phyloP scores from a whole-genome alignment of 2,113 vertebrate species.

The Hoplias malabaricus region DNA sequence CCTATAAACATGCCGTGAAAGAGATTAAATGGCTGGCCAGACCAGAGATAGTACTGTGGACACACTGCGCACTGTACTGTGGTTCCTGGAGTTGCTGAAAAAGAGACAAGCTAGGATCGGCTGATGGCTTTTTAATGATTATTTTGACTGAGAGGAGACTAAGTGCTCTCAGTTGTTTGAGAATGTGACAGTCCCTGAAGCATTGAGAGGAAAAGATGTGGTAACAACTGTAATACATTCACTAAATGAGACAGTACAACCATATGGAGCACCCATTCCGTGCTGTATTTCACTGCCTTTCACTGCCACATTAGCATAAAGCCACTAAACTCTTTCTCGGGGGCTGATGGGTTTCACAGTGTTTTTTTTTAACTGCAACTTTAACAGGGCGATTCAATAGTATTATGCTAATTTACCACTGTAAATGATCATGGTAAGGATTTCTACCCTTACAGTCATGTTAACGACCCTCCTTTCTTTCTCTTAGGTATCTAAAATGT shows the following conservation, averaged over 20 bases:
- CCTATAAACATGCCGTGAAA: background rate
- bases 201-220: slow-evolving; percentile 11
- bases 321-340: background rate
- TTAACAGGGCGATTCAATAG: slow-evolving; percentile 12
- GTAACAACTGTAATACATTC: slow-evolving; percentile 33
- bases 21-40: slow-evolving; percentile 2
- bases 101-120: background rate
- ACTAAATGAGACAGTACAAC: slow-evolving; percentile 35
- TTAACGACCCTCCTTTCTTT: background rate
- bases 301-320: slow-evolving; percentile 2
- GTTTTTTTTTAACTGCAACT: background rate
- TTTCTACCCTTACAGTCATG: slow-evolving; percentile 15
- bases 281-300: slow-evolving; percentile 11
- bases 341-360: background rate
- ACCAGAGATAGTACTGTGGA: background rate
- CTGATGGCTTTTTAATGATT: slow-evolving; percentile 34
- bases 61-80: background rate
- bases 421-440: slow-evolving; percentile 15
- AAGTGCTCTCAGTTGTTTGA: slow-evolving; percentile 15
- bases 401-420: background rate
- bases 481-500: slow-evolving; percentile 87
- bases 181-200: slow-evolving; percentile 24
- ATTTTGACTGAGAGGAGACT: slow-evolving; percentile 36
- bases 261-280: slow-evolving; percentile 26
- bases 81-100: background rate